These are phyloP conservation scores for Plagiodera versicolora DNA, from an alignment of 2,888 invertebrate genomes.

Conservation along the genomic window DNA sequence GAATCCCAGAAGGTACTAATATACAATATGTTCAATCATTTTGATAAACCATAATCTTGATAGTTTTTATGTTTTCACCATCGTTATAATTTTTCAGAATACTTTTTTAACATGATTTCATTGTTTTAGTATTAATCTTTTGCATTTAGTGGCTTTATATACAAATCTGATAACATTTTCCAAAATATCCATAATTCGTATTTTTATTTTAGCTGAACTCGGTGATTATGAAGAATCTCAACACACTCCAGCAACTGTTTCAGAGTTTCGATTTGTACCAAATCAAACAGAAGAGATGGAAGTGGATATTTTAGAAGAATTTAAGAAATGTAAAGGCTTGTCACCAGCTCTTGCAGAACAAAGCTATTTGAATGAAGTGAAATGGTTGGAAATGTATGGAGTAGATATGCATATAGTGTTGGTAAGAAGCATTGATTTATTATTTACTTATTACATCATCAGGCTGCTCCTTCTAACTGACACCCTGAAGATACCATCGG, in stretches of 20 bases:
- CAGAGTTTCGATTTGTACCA: slow-evolving; percentile 96
- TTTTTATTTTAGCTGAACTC: slow-evolving; percentile 75
- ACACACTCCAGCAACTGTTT: slow-evolving; percentile 95
- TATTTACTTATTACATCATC: too few species aligned
- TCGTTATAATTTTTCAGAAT: too few species aligned
- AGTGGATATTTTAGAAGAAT: slow-evolving; percentile 89
- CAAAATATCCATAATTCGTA: background rate
- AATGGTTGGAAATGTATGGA: slow-evolving; percentile 98
- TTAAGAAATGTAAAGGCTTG: slow-evolving; percentile 80
- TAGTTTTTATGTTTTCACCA: too few species aligned
- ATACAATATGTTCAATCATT: too few species aligned
- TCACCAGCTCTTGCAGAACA: slow-evolving; percentile 96
- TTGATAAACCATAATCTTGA: too few species aligned
- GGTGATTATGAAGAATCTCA: slow-evolving; percentile 93
- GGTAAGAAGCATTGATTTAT: slow-evolving; percentile 50
- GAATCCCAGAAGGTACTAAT: too few species aligned
- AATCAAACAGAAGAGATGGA: slow-evolving; percentile 97
- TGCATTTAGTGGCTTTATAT: background rate
- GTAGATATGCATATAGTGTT: slow-evolving; percentile 98
- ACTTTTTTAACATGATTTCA: too few species aligned
- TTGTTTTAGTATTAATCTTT: too few species aligned
- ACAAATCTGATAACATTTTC: background rate
- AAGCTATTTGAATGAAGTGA: slow-evolving; percentile 88
- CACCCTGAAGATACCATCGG: too few species aligned
- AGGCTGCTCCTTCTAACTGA: too few species aligned